Percentiles rank a stretch among this genome's conserved stretches.
phyloP scores from a whole-genome alignment of 2,113 vertebrate species.

The Megalops atlanticus region DNA sequence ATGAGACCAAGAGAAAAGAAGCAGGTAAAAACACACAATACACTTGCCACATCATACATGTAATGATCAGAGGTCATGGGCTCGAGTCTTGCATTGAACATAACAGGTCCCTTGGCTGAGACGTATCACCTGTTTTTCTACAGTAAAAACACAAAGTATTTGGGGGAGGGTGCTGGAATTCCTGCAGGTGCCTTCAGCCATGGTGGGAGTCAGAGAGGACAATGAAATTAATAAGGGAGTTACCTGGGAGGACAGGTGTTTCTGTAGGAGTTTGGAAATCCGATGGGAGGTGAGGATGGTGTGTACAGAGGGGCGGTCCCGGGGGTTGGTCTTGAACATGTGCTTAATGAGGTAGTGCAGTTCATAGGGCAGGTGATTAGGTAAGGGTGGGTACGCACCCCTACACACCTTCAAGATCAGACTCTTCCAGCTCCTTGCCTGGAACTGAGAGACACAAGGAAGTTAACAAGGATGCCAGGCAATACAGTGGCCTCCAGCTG shows the following conservation, averaged over 20 bases:
- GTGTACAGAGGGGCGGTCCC: constrained; percentile 81
- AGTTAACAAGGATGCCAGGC: no score
- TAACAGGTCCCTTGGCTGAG: background rate
- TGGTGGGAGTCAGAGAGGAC: constrained; percentile 26
- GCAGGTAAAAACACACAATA: constrained; percentile 32
- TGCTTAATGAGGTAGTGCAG: constrained; percentile 84
- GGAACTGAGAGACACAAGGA: constrained; percentile 73
- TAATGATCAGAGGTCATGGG: background rate
- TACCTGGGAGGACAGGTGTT: constrained; percentile 75
- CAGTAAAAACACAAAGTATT: background rate
- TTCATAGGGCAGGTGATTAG: constrained; percentile 80
- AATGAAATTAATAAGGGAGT: background rate
- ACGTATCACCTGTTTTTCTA: background rate
- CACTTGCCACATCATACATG: background rate
- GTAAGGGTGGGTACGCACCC: constrained; percentile 80
- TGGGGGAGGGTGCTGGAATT: background rate
- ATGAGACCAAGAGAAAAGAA: constrained; percentile 38
- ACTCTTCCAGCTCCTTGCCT: constrained; percentile 89
- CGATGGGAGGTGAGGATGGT: constrained; percentile 82
- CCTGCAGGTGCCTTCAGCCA: constrained; percentile 6
- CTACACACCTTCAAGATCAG: constrained; percentile 91
- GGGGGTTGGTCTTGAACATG: constrained; percentile 88
- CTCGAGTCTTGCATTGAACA: background rate
- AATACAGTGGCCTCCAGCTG: no score
- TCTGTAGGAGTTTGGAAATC: constrained; percentile 66